Conservation (phyloP, 2,888 invertebrate species). For the Parochlus steinenii region DNA sequence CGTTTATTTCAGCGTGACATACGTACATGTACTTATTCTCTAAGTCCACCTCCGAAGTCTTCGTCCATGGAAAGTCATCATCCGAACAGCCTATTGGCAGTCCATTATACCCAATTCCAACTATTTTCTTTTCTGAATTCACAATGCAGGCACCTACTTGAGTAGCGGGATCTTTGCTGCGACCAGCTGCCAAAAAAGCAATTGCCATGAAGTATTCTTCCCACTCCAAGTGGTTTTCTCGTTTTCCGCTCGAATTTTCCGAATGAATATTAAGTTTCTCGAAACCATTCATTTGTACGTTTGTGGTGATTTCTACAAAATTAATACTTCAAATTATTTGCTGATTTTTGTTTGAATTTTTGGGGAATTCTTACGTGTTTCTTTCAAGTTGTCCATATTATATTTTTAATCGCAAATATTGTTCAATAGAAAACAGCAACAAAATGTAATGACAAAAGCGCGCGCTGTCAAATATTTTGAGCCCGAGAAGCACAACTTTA, state of each 20-base stretch:
- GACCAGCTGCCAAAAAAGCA: slow-evolving; percentile 75
- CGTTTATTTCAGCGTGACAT: slow-evolving; percentile 96
- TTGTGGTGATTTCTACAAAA: too few species aligned
- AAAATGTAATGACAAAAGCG: too few species aligned
- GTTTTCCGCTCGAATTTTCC: not conserved
- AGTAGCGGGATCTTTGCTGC: slow-evolving; percentile 86
- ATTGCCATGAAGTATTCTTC: slow-evolving; percentile 92
- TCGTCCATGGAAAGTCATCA: slow-evolving; percentile 80
- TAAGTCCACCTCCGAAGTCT: slow-evolving; percentile 38
- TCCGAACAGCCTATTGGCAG: slow-evolving; percentile 85
- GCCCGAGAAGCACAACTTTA: too few species aligned
- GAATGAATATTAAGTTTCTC: too few species aligned
- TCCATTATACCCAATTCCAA: slow-evolving; percentile 93
- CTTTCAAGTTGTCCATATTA: too few species aligned
- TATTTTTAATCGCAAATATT: too few species aligned
- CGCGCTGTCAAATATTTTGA: too few species aligned
- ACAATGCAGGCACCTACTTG: slow-evolving; percentile 96
- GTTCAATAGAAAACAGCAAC: too few species aligned
- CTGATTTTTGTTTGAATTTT: too few species aligned
- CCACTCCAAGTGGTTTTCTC: slow-evolving; percentile 39
- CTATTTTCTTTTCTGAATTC: slow-evolving; percentile 58
- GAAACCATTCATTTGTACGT: too few species aligned
- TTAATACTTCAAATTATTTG: too few species aligned
- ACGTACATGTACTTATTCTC: slow-evolving; percentile 80
- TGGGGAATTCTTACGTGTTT: too few species aligned